phyloP scores from a whole-genome alignment of 1,140 invertebrate genomes.

The Phymastichus coffea region DNA sequence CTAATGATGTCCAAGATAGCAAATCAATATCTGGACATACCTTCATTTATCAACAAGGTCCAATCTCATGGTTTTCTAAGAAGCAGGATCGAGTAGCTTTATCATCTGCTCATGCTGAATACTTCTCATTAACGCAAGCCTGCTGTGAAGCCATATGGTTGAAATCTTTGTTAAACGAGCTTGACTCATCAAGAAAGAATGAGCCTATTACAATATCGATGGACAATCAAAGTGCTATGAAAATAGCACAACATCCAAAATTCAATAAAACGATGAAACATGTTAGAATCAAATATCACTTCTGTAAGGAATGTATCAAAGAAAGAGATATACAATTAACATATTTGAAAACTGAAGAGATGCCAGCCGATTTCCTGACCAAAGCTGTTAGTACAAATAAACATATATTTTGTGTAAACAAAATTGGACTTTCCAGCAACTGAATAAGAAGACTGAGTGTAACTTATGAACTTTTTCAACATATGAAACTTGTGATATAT shows the following conservation, averaged over 20 bases:
- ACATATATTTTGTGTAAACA: no score
- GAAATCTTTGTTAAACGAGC: neutral
- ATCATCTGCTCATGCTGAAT: neutral
- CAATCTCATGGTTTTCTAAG: neutral
- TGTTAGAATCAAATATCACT: neutral
- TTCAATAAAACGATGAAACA: neutral
- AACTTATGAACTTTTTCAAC: no score
- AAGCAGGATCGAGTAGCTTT: constrained; percentile 4
- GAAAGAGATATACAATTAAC: constrained; percentile 20
- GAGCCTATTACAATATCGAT: neutral
- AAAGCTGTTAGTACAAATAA: constrained; percentile 34
- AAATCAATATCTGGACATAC: neutral
- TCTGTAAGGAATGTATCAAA: neutral
- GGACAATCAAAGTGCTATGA: neutral
- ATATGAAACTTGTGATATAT: no score
- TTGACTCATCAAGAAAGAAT: neutral
- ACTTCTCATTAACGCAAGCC: neutral
- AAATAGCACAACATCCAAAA: neutral
- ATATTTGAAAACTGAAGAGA: constrained; percentile 29
- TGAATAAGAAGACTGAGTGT: no score
- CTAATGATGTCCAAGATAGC: neutral
- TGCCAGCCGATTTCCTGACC: constrained; percentile 33
- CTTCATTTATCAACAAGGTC: neutral
- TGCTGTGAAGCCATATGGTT: neutral
- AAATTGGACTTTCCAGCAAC: no score